Base-by-base conservation (phyloP, 2,888 invertebrate genomes). In the Cetonia aurata region DNA sequence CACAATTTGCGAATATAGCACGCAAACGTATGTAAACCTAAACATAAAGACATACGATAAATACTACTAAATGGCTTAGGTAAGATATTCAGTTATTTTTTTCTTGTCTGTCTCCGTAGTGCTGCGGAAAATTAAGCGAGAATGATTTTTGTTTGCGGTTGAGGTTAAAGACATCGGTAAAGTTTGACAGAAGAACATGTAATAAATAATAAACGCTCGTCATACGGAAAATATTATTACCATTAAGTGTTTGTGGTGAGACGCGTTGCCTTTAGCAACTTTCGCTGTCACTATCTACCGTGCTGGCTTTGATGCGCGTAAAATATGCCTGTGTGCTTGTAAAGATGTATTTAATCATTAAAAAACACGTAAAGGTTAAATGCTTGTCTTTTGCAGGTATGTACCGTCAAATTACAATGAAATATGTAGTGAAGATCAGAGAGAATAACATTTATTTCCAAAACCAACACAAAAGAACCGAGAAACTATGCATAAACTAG, bases 81-180 rank as follows among this genome's bases (percentile, higher is more conserved):
- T 48, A 62, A 15, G 15, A 13, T 31, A 15, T 48, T 57, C 41
- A 31, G 19, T 48, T 60, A 46, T 46, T 13, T 19, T 62, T 62
- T 62, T 10, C 15, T 15, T 33, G 3, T 62, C 12, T 3, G 19
- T 25, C 25, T 25, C 25, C 4, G 4, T 25, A 4, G 25, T 33
- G 31, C n/a, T 48, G 62, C 48, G 37, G 62, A 60, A 69, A 69
- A 31, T 60, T 60, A 60, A 31, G 69, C 60, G 69, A 69, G 42
- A 52, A 69, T 42, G 60, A 60, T 69, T 69, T 66, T 66, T 67
- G 70, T 66, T 66, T 66, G 66, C 70, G 65, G 70, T 68, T 71
- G 77, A 77, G 78, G 78, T 78, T 78, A 78, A 78, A 78, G 77
- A 78, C 78, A 78, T 78, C 76, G 73, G 75, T 78, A 78, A 76